Base-by-base conservation (phyloP, 2,888 invertebrate species). In the Harmothoe impar region DNA sequence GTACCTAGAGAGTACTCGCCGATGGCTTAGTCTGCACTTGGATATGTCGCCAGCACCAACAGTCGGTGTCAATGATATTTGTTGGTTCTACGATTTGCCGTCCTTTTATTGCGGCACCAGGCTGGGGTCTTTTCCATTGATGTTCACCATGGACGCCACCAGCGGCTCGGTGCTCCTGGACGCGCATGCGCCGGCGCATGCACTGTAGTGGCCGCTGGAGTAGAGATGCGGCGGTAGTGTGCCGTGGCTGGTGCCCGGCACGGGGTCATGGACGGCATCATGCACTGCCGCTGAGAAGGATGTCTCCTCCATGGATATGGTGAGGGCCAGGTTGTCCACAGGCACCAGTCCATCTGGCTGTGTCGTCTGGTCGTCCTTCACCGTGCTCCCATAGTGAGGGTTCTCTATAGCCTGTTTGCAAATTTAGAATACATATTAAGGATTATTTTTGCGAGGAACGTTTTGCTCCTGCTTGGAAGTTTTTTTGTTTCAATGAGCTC, bases 241-340 rank as follows among this genome's bases (percentile, higher is more conserved):
- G 86, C 5, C 12, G 7, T 51, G 17, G 29, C 86, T 86, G 23
- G 86, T 54, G 25, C 86, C 86, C 0, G 86, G 86, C 7, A 29
- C 0, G 20, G 86, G 54, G 5, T 86, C 31, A 25, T 29, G 52
- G 1, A 54, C 25, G 7, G 54, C 54, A 23, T 86, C 31, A 25
- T 29, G 52, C 17, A 54, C 25, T 54, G 54, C 54, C n/a, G 52
- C 33, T 23, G 25, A 52, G 54, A 86, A 56, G 17, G 54, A 54
- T 0, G 86, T 86, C 29, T 86, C 86, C 54, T 86, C 86, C 86
- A 86, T 86, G 7, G 86, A 86, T 29, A 86, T 54, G 25, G 86
- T 54, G 17, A 86, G 52, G 54, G 86, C 86, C 29, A 86, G 29
- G 86, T 86, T 86, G n/a, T 86, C 86, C 10, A 54, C 86, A 0